A percentile compares a stretch with the other conserved stretches of the same genome.
Conservation (phyloP, 2,888 invertebrate genomes). For the Ectemnius continuus region DNA sequence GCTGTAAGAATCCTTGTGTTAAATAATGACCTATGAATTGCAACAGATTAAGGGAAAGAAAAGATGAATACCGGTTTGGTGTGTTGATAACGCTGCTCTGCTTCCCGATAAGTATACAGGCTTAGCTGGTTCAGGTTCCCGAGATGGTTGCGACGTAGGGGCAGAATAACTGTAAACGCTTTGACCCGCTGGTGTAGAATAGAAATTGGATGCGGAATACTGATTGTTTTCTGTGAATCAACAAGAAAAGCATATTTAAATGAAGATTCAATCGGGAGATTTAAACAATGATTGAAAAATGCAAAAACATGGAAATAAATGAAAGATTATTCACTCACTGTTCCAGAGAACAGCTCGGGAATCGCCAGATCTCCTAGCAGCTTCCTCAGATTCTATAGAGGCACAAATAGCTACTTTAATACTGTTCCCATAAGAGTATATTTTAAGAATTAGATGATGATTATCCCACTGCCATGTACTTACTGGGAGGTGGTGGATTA, state of each 20-base stretch:
- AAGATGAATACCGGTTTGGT: constrained; percentile 65
- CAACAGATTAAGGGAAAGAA: no score
- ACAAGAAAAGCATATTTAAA: neutral
- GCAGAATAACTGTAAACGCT: constrained; percentile 77
- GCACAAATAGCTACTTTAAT: constrained; percentile 64
- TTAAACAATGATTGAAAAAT: constrained; percentile 4
- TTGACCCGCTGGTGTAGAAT: constrained; percentile 72
- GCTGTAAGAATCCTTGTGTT: constrained; percentile 47
- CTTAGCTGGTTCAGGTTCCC: constrained; percentile 72
- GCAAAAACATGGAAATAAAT: constrained; percentile 37
- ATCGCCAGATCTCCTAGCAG: constrained; percentile 88
- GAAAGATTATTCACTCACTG: constrained; percentile 82
- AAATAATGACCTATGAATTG: neutral
- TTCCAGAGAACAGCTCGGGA: constrained; percentile 91
- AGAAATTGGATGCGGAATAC: constrained; percentile 76
- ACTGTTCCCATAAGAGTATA: constrained; percentile 44
- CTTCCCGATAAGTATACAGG: constrained; percentile 71
- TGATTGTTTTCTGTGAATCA: constrained; percentile 73
- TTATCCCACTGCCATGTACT: constrained; percentile 56
- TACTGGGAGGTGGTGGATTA: constrained; percentile 81
- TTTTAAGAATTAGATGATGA: constrained; percentile 11
- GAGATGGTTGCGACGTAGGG: constrained; percentile 69
- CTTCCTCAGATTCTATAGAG: constrained; percentile 86
- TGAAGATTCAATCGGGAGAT: no score
- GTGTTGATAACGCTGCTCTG: constrained; percentile 68